Evolutionary conservation across 2,113 vertebrate species (phyloP), one percentile per base, ranked within the genome.

Genomic region (Thamnophis sirtalis): DNA sequence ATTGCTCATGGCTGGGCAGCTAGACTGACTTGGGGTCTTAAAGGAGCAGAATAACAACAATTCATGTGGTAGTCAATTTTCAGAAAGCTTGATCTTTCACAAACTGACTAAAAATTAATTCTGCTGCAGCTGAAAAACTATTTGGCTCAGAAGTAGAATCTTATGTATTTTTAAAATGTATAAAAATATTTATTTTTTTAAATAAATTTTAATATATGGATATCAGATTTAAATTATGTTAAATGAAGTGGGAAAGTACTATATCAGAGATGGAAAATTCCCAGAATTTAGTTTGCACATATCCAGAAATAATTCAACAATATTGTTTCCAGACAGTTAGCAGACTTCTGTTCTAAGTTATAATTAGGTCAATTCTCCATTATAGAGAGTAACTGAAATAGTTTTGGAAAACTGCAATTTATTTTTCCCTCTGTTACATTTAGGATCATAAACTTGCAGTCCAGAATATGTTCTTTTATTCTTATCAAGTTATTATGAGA

Each of bases 401-500:
- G 21, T n/a, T 94, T 95, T 94, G 33, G 91, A 96, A 93, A 54
- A 50, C 0, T 9, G 24, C 88, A 38, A 95, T 97, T 95, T 93
- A 21, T 24, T 91, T 28, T 84, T 73, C n/a, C 9, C 13, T 91
- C 28, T 50, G 87, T 8, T 51, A 43, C 85, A 6, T 54, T 90
- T 58, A 26, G 84, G 51, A 80, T 94, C 93, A 94, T 58, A 90
- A 94, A 94, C 88, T 94, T 94, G 11, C 68, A 85, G n/a, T 94
- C 93, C 93, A 63, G 89, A 93, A 92, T 86, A 91, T 38, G 92
- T 43, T 43, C 90, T 96, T 97, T 93, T 93, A 89, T 92, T 96
- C 87, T 96, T 96, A 95, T 96, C 95, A 95, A 95, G 93, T 92
- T 95, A 92, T 94, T 95, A 96, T 93, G 95, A 96, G 95, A 96